Evolutionary conservation across 2,113 vertebrate species (phyloP), one percentile per base, ranked within the genome.

Genomic region (Procavia capensis): DNA sequence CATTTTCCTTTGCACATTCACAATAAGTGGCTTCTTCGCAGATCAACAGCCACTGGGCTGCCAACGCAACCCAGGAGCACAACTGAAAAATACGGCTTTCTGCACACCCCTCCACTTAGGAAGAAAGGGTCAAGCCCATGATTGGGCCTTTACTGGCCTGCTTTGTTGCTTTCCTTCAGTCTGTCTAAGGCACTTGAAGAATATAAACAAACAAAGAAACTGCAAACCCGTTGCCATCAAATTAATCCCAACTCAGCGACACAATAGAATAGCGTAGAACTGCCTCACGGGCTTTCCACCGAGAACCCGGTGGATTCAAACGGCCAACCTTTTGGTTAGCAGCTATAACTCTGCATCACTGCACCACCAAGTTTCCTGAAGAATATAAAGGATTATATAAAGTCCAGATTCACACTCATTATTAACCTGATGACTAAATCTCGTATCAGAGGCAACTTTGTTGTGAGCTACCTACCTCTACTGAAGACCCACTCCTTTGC

Each of bases 351-450:
- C 50, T 54, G 13, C 14, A 54, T 16, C 50, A 54, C 50, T 54
- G 50, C 3, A 16, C 50, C 50, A 54, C 50, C 50, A 7, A 88
- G 93, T 47, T 39, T 89, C 14, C 6, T 75, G 22, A 97, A 64
- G 45, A 83, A 92, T 92, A 5, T 66, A 92, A 90, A 14, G 31
- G 7, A 96, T 96, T 88, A 70, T 72, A 72, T 85, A 57, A 96
- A 90, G 82, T 45, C 54, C 81, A 41, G 83, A 75, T 66, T 83
- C 82, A 96, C 63, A 84, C 85, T 92, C 0, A 1, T 92, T 81
- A 82, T 54, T 90, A 76, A 94, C 34, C 85, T 50, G 27, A 90
- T 66, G n/a, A 82, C 85, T 45, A 13, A 36, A 93, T 8, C 72
- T 87, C 90, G 57, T 95, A 76, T 94, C 81, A 94, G 31, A 57